Evolutionary conservation across 2,888 invertebrate species (phyloP), one percentile per base, ranked within the genome.

Genomic region (Eucriotettix oculatus): DNA sequence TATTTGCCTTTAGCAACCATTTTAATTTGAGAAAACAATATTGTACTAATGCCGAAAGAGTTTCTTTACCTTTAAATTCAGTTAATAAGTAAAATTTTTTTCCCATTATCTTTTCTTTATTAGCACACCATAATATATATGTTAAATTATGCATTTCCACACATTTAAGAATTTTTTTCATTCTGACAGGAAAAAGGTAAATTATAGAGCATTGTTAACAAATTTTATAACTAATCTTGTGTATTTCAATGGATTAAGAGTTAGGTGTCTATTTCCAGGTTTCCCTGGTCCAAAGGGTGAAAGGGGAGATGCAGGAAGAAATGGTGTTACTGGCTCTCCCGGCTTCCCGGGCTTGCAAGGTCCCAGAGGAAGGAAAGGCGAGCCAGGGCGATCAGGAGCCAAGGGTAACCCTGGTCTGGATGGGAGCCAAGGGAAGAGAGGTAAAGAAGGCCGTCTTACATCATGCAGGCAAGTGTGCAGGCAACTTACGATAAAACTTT

Each of bases 261-360:
- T 2, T 7, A 29, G 3, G 29, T 29, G 7, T 29, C 29, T 29
- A 29, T 29, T 65, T 43, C 48, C 62, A 73, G 77, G 77, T 44
- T 57, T 68, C 3, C 70, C 71, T 1, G 78, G 78, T 7, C 56
- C 58, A 0, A 75, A 75, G 66, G 83, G 87, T 56, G 78, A 78
- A 58, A 66, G 65, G 0, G 82, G 82, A 17, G 75, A 76, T 16
- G 65, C 72, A 53, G 82, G 80, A 42, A 66, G 75, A 40, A 71
- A 75, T 61, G 81, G 81, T 14, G 70, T 72, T 40, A 71, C 74
- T 1, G 79, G 83, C n/a, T 63, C 71, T 41, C 72, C 73, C 44
- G 87, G 87, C 59, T 76, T 74, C 56, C 74, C 74, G 10, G 90
- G 89, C 56, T 71, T 79, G 1, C 73, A 75, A 52, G 87, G 87